Evolutionary conservation across 2,113 vertebrate genomes (phyloP), one percentile per base, ranked within the genome.

Genomic region (Telmatochromis bifrenatus): DNA sequence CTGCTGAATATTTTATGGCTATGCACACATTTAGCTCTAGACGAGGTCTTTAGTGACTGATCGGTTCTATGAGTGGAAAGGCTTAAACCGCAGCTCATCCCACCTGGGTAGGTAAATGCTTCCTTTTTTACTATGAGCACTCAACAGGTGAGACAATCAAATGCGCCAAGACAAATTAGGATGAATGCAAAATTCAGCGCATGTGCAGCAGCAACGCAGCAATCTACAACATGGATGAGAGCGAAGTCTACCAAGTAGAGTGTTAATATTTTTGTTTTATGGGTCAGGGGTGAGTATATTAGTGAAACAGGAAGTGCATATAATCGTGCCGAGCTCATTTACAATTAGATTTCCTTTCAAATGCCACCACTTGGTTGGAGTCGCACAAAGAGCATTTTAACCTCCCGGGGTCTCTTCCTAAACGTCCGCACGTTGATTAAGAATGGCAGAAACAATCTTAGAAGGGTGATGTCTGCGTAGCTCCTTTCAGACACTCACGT

Each of bases 321-420:
- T 77, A 77, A 28, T 51, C 2, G 11, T 77, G 73, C 17, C 28
- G 10, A 33, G 77, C 75, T 85, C 54, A 81, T 90, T 86, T 81
- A 89, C 42, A 84, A 81, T 85, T 89, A 28, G n/a, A 15, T 82
- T 81, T 79, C 83, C 53, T 68, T 89, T 90, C 82, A 85, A 85
- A 85, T 83, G 75, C 83, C 82, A 79, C 60, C 75, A 79, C 68
- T 3, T 53, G 79, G 82, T 89, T 83, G 75, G 26, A 73, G 23
- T 91, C 84, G 53, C 68, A 82, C 84, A 82, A 89, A 33, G 17
- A 73, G 33, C 23, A 60, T 87, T 87, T 88, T 55, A 23, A 86
- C 83, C 85, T 86, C 73, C 14, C 49, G 81, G 47, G 39, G 82
- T 33, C 26, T 8, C 26, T 82, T 28, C 86, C 39, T 33, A 28